Evolutionary conservation across 2,113 vertebrate genomes (phyloP), one percentile per base, ranked within the genome.

Genomic region (Boleophthalmus pectinirostris): DNA sequence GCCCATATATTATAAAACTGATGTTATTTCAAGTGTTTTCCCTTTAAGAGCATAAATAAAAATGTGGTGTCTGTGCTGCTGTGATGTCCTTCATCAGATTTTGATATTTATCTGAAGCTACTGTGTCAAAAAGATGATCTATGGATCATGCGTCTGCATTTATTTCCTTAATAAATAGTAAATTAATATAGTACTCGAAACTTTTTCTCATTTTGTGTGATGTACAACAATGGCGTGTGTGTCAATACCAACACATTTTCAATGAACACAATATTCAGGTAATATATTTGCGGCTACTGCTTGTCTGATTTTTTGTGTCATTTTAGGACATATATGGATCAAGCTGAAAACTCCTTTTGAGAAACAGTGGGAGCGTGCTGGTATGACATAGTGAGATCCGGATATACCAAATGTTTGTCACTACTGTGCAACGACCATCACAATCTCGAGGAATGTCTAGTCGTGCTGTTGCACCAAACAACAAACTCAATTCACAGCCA

Each of bases 391-490:
- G 47, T 21, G 53, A 15, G 29, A 38, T 20, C 70, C 75, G 46
- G 24, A 70, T 74, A 21, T 58, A 68, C 72, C 72, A 75, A 80
- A 90, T 85, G 82, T 87, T 88, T 83, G 71, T 66, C 77, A 77
- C 67, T 77, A 45, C 75, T 85, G 84, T 87, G 79, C 74, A 65
- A 84, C 79, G 81, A 84, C 23, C 75, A 72, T 78, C 83, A 78
- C 64, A 33, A 75, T 38, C 60, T 73, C 79, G 76, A 83, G 90
- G 89, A 93, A 92, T 92, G 88, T 90, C 82, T 73, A 83, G 81
- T 85, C 77, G 70, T 91, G 65, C 86, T 89, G 88, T 77, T 67
- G 77, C 88, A 86, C 81, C 82, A 82, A 90, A 84, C 80, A 75
- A 84, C 69, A 73, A 78, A 68, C 49, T 77, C n/a, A 21, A 47